These are phyloP conservation scores for Drosophila limbata DNA, from an alignment of 2,888 invertebrate species.

Conservation along the genomic window DNA sequence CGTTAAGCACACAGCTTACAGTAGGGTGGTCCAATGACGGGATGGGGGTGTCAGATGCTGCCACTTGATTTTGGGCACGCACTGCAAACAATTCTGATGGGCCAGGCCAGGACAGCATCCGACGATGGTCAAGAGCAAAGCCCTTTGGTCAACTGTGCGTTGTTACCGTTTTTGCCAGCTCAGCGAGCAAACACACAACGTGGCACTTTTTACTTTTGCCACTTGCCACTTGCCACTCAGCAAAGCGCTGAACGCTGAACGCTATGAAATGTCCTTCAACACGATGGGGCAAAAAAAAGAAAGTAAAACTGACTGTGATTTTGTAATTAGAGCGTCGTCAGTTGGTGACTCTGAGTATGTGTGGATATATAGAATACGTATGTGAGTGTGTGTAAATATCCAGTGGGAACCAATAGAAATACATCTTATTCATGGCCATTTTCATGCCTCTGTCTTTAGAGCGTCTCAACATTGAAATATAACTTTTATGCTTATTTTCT, in stretches of 20 bases:
- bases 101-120: no score
- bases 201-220: constrained; percentile 60
- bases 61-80: constrained; percentile 57
- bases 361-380: not conserved
- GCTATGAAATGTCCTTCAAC: constrained; percentile 49
- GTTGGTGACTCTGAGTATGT: not conserved
- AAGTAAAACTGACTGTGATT: constrained; percentile 56
- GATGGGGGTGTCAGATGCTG: constrained; percentile 8
- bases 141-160: constrained; percentile 65
- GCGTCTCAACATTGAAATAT: no score
- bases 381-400: not conserved
- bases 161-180: constrained; percentile 58
- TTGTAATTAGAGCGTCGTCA: constrained; percentile 57
- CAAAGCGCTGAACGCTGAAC: constrained; percentile 50
- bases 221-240: constrained; percentile 27
- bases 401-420: not conserved
- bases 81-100: constrained; percentile 49
- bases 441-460: not conserved
- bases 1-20: constrained; percentile 45
- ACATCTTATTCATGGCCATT: not conserved
- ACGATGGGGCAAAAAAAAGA: constrained; percentile 8
- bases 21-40: constrained; percentile 8
- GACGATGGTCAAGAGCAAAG: constrained; percentile 37
- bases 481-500: no score
- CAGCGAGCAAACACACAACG: constrained; percentile 70